These are phyloP conservation scores for Drosophila mettleri DNA, from an alignment of 2,888 invertebrate genomes.

Conservation along the genomic window DNA sequence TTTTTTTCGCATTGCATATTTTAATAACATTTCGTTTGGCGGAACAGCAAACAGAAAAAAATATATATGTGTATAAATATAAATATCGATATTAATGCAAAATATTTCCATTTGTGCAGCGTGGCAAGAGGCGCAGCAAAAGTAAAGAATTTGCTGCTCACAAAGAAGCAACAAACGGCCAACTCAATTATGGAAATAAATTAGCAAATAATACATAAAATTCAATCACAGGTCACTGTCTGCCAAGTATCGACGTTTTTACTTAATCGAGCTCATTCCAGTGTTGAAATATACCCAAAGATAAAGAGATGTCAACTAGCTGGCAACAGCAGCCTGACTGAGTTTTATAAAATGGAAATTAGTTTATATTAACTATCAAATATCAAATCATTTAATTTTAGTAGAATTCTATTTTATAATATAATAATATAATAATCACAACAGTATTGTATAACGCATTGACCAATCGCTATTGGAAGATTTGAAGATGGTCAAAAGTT, in stretches of 20 bases:
- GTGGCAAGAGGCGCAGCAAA: neutral
- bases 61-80: neutral
- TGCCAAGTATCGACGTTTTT: neutral
- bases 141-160: neutral
- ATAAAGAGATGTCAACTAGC: neutral
- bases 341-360: too few species aligned
- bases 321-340: neutral
- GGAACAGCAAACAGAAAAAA: conserved; percentile 6
- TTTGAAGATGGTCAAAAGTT: too few species aligned
- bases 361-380: too few species aligned
- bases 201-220: conserved; percentile 1
- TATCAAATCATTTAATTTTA: too few species aligned
- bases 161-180: neutral
- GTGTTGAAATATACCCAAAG: neutral
- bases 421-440: too few species aligned
- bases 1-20: conserved; percentile 25
- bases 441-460: too few species aligned
- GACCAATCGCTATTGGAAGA: too few species aligned
- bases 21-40: conserved; percentile 11
- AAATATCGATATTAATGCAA: conserved; percentile 8
- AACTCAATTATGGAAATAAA: conserved; percentile 11
- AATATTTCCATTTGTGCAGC: conserved; percentile 6
- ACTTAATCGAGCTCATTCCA: neutral
- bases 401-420: too few species aligned
- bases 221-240: neutral